phyloP scores from a whole-genome alignment of 2,797 vertebrate genomes.

The Atherinosoma microstoma region DNA sequence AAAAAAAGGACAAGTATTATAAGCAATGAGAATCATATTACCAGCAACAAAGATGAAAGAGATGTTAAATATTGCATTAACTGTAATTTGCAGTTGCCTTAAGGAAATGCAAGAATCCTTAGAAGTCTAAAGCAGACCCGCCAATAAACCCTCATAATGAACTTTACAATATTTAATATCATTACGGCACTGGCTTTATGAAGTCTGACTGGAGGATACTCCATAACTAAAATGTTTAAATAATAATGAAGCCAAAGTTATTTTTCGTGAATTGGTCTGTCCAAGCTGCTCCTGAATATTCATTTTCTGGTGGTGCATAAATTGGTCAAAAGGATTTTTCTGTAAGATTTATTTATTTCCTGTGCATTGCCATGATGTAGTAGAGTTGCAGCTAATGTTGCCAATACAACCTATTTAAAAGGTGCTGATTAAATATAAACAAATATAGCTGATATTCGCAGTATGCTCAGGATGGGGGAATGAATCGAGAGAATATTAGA shows the following conservation, averaged over 20 bases:
- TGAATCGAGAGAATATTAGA: no score
- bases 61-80: conserved; percentile 68
- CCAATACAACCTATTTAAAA: conserved; percentile 1
- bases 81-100: conserved; percentile 61
- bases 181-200: conserved; percentile 58
- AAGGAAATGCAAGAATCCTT: conserved; percentile 57
- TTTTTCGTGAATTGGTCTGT: conserved; percentile 56
- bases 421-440: conserved; percentile 17
- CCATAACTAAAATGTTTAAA: conserved; percentile 71
- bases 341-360: conserved; percentile 10
- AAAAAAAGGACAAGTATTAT: conserved; percentile 55
- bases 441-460: background rate
- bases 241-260: conserved; percentile 62
- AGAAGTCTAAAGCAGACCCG: conserved; percentile 51
- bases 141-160: conserved; percentile 73
- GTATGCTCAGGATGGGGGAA: no score
- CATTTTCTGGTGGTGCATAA: conserved; percentile 36
- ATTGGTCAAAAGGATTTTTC: conserved; percentile 19
- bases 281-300: conserved; percentile 35
- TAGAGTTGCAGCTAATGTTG: conserved; percentile 8
- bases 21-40: conserved; percentile 56
- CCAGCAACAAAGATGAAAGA: conserved; percentile 59
- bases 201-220: conserved; percentile 68
- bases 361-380: conserved; percentile 5
- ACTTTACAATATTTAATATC: conserved; percentile 69